These are phyloP conservation scores for Vanessa tameamea DNA, from an alignment of 1,140 invertebrate species.

Conservation along the genomic window DNA sequence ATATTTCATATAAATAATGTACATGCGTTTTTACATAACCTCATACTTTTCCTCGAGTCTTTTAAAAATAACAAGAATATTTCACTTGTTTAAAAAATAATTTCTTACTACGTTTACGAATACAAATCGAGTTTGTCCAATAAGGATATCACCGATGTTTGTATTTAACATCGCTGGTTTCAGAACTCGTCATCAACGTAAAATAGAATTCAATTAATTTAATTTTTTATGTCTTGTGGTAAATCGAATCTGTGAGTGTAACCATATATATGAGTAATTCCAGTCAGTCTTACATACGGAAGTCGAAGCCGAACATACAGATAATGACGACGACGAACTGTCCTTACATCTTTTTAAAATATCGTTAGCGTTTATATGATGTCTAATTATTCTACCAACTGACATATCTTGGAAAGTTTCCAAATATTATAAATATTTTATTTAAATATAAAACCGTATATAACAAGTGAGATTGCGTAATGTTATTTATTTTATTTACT, in stretches of 20 bases:
- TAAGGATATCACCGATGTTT: too few species aligned
- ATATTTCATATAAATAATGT: too few species aligned
- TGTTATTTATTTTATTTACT: not conserved
- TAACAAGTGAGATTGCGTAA: not conserved
- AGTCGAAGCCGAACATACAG: conserved; percentile 14
- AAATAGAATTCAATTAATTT: too few species aligned
- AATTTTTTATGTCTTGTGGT: not conserved
- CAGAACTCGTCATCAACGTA: too few species aligned
- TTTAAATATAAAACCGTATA: not conserved
- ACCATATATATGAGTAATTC: not conserved
- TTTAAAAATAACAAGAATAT: too few species aligned
- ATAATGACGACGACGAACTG: not conserved
- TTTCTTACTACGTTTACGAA: too few species aligned
- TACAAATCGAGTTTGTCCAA: too few species aligned
- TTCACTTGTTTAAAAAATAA: too few species aligned
- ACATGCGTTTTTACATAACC: too few species aligned
- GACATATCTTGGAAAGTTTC: conserved; percentile 5
- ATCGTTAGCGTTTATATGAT: not conserved
- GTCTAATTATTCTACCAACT: not conserved
- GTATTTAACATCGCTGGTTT: too few species aligned
- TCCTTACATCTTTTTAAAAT: conserved; percentile 8
- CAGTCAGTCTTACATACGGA: not conserved
- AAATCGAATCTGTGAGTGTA: not conserved
- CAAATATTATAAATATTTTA: not conserved
- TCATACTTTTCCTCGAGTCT: too few species aligned